Evolutionary conservation across 2,113 vertebrate genomes (phyloP).

Genomic region (Toxotes jaculatrix): DNA sequence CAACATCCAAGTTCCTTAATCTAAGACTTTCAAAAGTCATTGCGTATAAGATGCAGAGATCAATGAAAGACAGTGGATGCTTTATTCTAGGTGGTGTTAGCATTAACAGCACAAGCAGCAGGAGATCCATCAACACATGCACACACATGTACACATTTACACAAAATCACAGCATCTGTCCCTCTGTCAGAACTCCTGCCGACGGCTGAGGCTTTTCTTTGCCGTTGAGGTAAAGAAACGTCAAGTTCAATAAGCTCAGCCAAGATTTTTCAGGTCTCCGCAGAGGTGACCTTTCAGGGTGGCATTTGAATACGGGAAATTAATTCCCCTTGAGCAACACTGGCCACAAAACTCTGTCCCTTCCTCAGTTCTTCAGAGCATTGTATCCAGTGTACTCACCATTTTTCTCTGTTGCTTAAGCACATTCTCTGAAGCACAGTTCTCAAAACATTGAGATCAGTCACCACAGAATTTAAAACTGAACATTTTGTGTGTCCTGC

Average conservation of each 20-base stretch:
- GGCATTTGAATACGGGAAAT: constrained; percentile 57
- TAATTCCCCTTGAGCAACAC: constrained; percentile 38
- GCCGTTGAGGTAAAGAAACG: background rate
- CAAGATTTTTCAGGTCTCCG: constrained; percentile 2
- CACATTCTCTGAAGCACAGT: too few relatives aligned
- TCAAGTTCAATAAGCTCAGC: constrained; percentile 55
- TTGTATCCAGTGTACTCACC: background rate
- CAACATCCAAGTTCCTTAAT: background rate
- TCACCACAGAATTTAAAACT: too few relatives aligned
- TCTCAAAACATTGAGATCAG: too few relatives aligned
- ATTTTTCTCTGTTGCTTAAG: background rate
- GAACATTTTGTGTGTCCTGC: too few relatives aligned
- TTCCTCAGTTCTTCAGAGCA: constrained; percentile 4
- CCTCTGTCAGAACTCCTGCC: background rate
- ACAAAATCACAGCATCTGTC: background rate
- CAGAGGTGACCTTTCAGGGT: constrained; percentile 65
- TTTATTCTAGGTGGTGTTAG: background rate
- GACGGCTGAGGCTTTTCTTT: constrained; percentile 2
- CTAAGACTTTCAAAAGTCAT: background rate
- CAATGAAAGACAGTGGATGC: background rate
- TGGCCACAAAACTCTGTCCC: background rate
- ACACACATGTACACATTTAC: background rate
- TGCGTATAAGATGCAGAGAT: background rate
- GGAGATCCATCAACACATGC: background rate
- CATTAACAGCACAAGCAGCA: background rate